Evolutionary conservation across 2,797 vertebrate genomes (phyloP).

Genomic region (Taeniopygia guttata): DNA sequence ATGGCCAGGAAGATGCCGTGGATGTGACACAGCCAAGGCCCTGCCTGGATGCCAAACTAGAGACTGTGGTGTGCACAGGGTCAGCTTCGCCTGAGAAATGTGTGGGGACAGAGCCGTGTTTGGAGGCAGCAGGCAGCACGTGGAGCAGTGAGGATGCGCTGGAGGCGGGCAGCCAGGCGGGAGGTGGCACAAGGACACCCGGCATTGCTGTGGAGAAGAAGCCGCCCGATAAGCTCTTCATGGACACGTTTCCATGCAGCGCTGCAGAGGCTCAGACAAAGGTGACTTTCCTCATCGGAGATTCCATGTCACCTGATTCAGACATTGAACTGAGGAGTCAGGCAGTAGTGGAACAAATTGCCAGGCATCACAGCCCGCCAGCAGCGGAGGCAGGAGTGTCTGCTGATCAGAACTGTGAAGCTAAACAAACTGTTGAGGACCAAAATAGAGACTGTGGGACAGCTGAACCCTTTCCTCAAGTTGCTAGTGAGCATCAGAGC

Average conservation of each 20-base stretch:
- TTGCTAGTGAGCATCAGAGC: constrained; percentile 76
- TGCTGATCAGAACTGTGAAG: constrained; percentile 69
- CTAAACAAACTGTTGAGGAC: constrained; percentile 78
- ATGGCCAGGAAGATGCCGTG: constrained; percentile 66
- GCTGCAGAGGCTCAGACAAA: constrained; percentile 81
- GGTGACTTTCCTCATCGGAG: constrained; percentile 96
- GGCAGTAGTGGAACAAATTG: constrained; percentile 84
- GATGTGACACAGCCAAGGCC: constrained; percentile 63
- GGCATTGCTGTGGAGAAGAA: constrained; percentile 85
- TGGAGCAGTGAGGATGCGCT: constrained; percentile 53
- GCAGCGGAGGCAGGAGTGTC: constrained; percentile 72
- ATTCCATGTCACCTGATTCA: constrained; percentile 97
- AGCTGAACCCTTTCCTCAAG: constrained; percentile 74
- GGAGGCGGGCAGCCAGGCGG: constrained; percentile 57
- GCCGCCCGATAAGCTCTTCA: constrained; percentile 86
- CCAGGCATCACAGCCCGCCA: constrained; percentile 82
- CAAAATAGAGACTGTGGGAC: constrained; percentile 81
- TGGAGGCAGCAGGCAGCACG: constrained; percentile 41
- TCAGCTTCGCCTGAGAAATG: constrained; percentile 75
- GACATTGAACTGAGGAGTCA: constrained; percentile 90
- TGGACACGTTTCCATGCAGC: constrained; percentile 71
- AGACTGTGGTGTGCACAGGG: constrained; percentile 78
- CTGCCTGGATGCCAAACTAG: constrained; percentile 78
- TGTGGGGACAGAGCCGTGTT: constrained; percentile 36
- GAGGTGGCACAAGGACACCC: constrained; percentile 63